These are phyloP conservation scores for Eucidaris tribuloides DNA, from an alignment of 35 echinoderm and acorn worm species.

Conservation along the genomic window DNA sequence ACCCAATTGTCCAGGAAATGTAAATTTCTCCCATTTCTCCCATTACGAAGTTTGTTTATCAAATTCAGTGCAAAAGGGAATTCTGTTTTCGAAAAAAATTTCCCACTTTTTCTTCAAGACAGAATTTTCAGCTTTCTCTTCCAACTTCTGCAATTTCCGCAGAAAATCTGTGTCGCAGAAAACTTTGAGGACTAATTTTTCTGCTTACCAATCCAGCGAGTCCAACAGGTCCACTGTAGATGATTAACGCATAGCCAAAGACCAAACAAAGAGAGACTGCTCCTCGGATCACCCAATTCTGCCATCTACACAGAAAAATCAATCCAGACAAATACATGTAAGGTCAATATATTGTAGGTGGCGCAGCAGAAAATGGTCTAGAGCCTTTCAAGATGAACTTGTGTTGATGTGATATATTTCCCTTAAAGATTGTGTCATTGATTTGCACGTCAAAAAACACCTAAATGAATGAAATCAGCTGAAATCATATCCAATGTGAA, in stretches of 20 bases:
- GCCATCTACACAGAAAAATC: slow-evolving; percentile 80
- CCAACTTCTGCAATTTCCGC: too few relatives aligned
- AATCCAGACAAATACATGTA: not conserved
- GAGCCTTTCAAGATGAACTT: too few relatives aligned
- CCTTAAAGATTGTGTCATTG: too few relatives aligned
- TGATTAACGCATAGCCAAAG: slow-evolving; percentile 63
- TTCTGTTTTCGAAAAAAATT: not conserved
- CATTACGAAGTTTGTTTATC: not conserved
- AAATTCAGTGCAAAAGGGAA: not conserved
- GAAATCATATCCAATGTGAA: too few relatives aligned
- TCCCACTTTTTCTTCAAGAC: too few relatives aligned
- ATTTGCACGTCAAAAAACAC: too few relatives aligned
- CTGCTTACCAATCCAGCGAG: slow-evolving; percentile 69
- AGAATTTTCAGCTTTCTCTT: too few relatives aligned
- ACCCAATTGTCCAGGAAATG: too few relatives aligned
- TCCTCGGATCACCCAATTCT: slow-evolving; percentile 92
- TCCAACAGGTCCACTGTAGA: slow-evolving; percentile 85
- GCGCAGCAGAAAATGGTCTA: too few relatives aligned
- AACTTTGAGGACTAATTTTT: not conserved
- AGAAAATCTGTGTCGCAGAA: not conserved
- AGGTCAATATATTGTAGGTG: not conserved
- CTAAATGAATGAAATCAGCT: too few relatives aligned
- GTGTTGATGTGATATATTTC: too few relatives aligned
- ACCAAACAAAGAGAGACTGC: slow-evolving; percentile 56
- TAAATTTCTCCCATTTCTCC: too few relatives aligned